Base-by-base conservation (phyloP, 2,113 vertebrate species). In the Pampusana beccarii region DNA sequence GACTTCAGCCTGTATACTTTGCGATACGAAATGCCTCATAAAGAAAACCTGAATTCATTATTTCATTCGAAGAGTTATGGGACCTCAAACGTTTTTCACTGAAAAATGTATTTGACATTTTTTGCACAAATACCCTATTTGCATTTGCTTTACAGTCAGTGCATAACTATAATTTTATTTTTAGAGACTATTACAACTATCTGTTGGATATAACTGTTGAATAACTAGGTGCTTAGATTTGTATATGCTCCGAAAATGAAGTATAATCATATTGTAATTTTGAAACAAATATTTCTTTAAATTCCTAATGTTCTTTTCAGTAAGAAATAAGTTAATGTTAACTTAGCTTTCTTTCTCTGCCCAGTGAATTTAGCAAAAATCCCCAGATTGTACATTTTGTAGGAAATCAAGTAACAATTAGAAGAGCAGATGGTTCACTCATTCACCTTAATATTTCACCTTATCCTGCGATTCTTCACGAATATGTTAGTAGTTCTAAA, bases 391-490 rank as follows among this genome's bases (percentile, higher is more conserved):
- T 99, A 79, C 98, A 97, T 95, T 99, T 98, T 94, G 98, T 98
- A 31, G 99, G 98, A 7, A 98, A 97, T 61, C 98, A 98, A 64
- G 88, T 99, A 81, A 99, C 98, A 0, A 90, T 99, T 16, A 98
- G 99, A 75, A 98, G 98, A 86, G 98, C 98, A 13, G 99, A 99
- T 33, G 99, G 99, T 7, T 99, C 99, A 7, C 97, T 99, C 36
- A 95, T 99, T n/a, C 99, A 99, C 93, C 98, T 98, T 82, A 98
- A 72, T 46, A 81, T 99, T 23, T 98, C 98, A 3, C 99, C 98
- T 0, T 99, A 99, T 90, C 98, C 99, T 7, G 97, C 97, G 5
- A 98, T 99, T 57, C 99, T 99, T 34, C 99, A 99, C 11, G 98
- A 98, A 28, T 98, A 99, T 58, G 95, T 98, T 54, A 84, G 97